Base-by-base conservation (phyloP, 2,113 vertebrate species). In the Gnathonemus longibarbis region DNA sequence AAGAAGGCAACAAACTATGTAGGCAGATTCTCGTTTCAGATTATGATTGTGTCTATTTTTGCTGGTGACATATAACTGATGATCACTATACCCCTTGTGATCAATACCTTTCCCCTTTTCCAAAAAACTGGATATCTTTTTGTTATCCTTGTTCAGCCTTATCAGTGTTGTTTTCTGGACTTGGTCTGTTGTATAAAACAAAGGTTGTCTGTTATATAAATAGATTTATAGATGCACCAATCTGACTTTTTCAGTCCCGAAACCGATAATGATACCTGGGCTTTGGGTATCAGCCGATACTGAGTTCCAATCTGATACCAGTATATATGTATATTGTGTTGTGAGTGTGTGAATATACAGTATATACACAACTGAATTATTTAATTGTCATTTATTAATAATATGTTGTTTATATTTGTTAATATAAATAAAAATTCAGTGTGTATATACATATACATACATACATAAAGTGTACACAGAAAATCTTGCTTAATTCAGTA, bases 1-100 rank as follows among this genome's bases (percentile, higher is more conserved):
- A 97, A 94, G 98, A 99, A 89, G 98, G 98, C 90, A 97, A 98
- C 95, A 99, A 99, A 94, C 94, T 99, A 89, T 97, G 98, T 99
- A 96, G 92, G 98, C 96, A 27, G 48, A 49, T 87, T 87, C 85
- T 87, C 21, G 24, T 35, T 7, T 39, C 15, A 53, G 27, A 48
- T 48, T 45, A 66, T 66, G 58, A 48, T 15, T 9, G 49, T 88
- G 31, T 42, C 31, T 11, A 6, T 50, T 87, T 87, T 87, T 52
- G 48, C 27, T 42, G 6, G 46, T 62, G 56, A 53, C 31, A 27
- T 21, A 49, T 11, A 35, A 39, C 49, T 31, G 46, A n/a, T 49
- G 19, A 74, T 42, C 31, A 15, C 35, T 56, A 46, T 89, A 31
- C n/a, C 11, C 70, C 31, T 77, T 3, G 13, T 77, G 17, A 77